A percentile compares a stretch with the other conserved stretches of the same genome.
phyloP scores from a whole-genome alignment of 2,888 invertebrate genomes.

The Zaprionus bogoriensis region DNA sequence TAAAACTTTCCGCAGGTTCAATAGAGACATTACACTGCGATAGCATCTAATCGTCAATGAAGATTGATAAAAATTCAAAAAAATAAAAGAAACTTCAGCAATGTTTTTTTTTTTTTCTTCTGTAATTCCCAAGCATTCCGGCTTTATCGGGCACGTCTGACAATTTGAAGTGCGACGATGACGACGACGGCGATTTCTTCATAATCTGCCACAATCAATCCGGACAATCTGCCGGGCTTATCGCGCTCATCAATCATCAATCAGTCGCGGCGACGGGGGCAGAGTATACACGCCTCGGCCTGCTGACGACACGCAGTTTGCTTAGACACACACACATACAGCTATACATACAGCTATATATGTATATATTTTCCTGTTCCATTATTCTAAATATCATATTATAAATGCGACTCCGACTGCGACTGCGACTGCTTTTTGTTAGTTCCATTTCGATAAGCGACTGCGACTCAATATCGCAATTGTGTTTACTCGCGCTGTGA shows the following conservation, averaged over 20 bases:
- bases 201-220: not conserved
- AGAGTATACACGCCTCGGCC: not conserved
- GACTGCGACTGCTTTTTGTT: constrained; percentile 26
- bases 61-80: too few relatives aligned
- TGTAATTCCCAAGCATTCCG: not conserved
- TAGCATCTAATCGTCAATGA: not conserved
- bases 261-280: not conserved
- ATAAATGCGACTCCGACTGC: not conserved
- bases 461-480: constrained; percentile 42
- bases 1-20: not conserved
- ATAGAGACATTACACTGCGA: not conserved
- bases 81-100: too few relatives aligned
- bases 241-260: not conserved
- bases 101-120: too few relatives aligned
- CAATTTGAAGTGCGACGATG: not conserved
- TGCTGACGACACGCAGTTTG: not conserved
- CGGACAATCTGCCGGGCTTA: not conserved
- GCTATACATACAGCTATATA: too few relatives aligned
- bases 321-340: too few relatives aligned
- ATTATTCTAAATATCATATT: constrained; percentile 40
- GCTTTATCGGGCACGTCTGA: not conserved
- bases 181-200: not conserved
- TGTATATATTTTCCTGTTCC: constrained; percentile 5
- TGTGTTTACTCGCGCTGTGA: constrained; percentile 39
- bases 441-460: constrained; percentile 46